Evolutionary conservation across 1,140 invertebrate genomes (phyloP), one percentile per base, ranked within the genome.

Genomic region (Leptinotarsa texana): DNA sequence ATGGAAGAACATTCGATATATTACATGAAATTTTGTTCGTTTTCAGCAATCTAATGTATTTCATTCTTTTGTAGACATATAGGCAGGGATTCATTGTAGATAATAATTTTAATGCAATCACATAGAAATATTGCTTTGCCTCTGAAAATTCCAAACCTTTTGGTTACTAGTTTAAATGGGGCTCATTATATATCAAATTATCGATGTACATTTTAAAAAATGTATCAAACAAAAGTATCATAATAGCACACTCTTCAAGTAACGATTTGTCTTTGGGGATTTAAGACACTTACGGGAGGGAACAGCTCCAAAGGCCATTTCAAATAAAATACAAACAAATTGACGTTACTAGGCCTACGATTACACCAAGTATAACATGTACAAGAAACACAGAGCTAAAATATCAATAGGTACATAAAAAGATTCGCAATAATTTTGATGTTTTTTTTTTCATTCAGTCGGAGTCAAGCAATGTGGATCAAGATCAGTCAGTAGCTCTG

Each of bases 401-500:
- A 75, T 72, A 57, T 65, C 63, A 65, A 65, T 24, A 65, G 63
- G 63, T 65, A 65, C 24, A 65, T 65, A 27, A 65, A 65, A 65
- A 65, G 21, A 65, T 24, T 65, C 21, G 24, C 24, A 65, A 18
- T 21, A 65, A 65, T 24, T 24, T 15, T 13, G 63, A 65, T 65
- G 51, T 57, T 57, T 57, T 74, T 61, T 69, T 51, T 74, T 69
- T 69, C 66, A 67, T 71, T 72, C 74, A 75, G 70, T 73, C 74
- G 48, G 47, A 72, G 27, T 22, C 21, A 62, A 71, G 57, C 33
- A 66, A 69, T 69, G 73, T 69, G 74, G 61, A 74, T 61, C 63
- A 68, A 65, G 62, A 69, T 74, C 74, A 74, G 74, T 74, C 74
- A 69, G 69, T 70, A 74, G 74, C 69, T 69, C 74, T 74, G 62